Evolutionary conservation across 2,113 vertebrate species (phyloP).

Genomic region (Phocoena sinus): DNA sequence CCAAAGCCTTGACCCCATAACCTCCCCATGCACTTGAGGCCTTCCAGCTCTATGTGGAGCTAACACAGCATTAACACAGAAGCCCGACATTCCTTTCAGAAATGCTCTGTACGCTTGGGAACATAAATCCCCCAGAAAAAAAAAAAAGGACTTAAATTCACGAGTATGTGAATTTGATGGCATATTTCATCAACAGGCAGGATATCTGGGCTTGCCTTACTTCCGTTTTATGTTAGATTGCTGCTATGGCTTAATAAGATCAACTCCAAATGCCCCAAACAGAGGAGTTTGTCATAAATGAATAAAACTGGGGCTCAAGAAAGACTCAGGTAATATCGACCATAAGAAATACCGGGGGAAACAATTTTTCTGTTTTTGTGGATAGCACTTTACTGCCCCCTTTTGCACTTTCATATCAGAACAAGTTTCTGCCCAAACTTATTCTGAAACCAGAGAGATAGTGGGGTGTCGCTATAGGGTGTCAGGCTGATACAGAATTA

Average conservation of each 20-base stretch:
- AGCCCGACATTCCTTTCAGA: constrained; percentile 53
- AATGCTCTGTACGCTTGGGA: constrained; percentile 22
- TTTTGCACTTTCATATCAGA: constrained; percentile 84
- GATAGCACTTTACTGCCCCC: constrained; percentile 86
- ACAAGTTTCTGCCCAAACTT: constrained; percentile 71
- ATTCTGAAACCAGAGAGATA: constrained; percentile 57
- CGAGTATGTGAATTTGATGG: neutral
- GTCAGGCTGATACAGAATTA: constrained; percentile 13
- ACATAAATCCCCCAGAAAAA: constrained; percentile 38
- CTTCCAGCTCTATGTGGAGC: constrained; percentile 56
- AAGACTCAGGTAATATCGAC: constrained; percentile 42
- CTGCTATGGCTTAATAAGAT: neutral
- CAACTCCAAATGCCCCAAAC: constrained; percentile 30
- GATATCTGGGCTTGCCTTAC: neutral
- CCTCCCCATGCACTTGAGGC: constrained; percentile 57
- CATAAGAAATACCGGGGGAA: constrained; percentile 57
- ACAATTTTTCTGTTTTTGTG: constrained; percentile 63
- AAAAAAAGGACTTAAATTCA: neutral
- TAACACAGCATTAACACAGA: neutral
- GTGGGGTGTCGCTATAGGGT: fast-evolving
- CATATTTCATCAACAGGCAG: constrained; percentile 33
- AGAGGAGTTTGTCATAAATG: constrained; percentile 53
- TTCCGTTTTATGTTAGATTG: neutral
- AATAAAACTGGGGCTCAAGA: neutral
- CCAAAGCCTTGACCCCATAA: constrained; percentile 75